Conservation (phyloP, 2,113 vertebrate species). For the Butorides virescens region DNA sequence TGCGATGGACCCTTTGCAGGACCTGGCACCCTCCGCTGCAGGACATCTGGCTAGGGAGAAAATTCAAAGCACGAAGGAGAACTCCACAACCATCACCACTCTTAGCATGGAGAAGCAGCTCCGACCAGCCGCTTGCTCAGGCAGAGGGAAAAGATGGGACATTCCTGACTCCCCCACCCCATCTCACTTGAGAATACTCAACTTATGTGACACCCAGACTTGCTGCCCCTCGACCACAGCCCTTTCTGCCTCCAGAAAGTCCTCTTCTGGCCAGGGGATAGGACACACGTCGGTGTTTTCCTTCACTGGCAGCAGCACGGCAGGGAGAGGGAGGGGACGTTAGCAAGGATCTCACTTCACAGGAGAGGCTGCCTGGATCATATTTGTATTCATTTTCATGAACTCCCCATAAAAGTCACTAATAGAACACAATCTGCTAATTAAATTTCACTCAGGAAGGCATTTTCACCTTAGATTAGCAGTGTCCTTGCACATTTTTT, state of each 20-base stretch:
- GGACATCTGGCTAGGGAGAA: not conserved
- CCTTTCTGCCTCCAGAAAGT: not conserved
- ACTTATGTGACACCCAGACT: not conserved
- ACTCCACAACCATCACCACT: not conserved
- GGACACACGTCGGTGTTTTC: not conserved
- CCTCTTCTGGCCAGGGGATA: not conserved
- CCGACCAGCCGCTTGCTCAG: not conserved
- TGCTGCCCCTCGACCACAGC: not conserved
- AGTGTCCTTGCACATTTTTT: conserved; percentile 74
- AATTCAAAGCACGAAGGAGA: not conserved
- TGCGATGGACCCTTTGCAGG: not conserved
- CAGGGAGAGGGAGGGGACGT: conserved; percentile 20
- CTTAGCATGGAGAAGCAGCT: not conserved
- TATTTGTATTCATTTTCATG: conserved; percentile 81
- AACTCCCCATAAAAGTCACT: conserved; percentile 73
- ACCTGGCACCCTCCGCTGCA: not conserved
- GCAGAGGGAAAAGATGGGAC: not conserved
- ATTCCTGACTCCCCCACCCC: not conserved
- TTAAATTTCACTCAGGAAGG: conserved; percentile 78
- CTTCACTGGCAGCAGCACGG: not conserved
- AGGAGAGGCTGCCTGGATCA: conserved; percentile 54
- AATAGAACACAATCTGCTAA: conserved; percentile 81
- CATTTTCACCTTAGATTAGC: conserved; percentile 78
- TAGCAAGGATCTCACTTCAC: conserved; percentile 43
- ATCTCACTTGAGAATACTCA: not conserved